Percentiles rank a stretch among this genome's conserved stretches.
Conservation (phyloP, 1,140 invertebrate genomes). For the Eriocheir sinensis region DNA sequence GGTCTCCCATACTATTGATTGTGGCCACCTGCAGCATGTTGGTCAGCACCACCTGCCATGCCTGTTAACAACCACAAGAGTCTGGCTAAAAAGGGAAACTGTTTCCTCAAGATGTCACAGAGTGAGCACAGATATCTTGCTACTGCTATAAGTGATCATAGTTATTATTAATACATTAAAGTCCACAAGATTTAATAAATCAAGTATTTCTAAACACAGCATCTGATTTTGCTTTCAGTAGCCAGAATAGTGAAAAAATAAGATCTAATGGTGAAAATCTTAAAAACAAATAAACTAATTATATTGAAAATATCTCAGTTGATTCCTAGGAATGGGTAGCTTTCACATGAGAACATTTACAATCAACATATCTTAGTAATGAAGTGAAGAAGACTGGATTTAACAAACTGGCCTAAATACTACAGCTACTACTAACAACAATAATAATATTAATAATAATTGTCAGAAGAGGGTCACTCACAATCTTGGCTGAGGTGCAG, state of each 20-base stretch:
- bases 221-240: too few relatives aligned
- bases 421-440: neutral
- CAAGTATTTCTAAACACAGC: too few relatives aligned
- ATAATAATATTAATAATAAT: constrained; percentile 82
- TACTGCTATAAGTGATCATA: neutral
- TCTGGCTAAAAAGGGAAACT: neutral
- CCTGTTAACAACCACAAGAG: constrained; percentile 50
- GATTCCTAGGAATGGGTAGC: neutral
- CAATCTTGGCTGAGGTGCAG: constrained; percentile 89
- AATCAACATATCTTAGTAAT: too few relatives aligned
- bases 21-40: constrained; percentile 89
- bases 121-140: neutral
- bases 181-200: too few relatives aligned
- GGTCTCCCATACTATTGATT: constrained; percentile 93
- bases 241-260: too few relatives aligned
- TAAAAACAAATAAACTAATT: neutral
- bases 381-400: neutral
- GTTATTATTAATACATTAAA: too few relatives aligned
- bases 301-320: too few relatives aligned
- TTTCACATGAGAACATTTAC: neutral
- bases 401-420: neutral
- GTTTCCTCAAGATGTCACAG: too few relatives aligned
- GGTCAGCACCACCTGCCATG: constrained; percentile 67
- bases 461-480: constrained; percentile 88
- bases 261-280: neutral